Conservation (phyloP, 2,797 vertebrate species). For the Cynodonichthys magdalenae region DNA sequence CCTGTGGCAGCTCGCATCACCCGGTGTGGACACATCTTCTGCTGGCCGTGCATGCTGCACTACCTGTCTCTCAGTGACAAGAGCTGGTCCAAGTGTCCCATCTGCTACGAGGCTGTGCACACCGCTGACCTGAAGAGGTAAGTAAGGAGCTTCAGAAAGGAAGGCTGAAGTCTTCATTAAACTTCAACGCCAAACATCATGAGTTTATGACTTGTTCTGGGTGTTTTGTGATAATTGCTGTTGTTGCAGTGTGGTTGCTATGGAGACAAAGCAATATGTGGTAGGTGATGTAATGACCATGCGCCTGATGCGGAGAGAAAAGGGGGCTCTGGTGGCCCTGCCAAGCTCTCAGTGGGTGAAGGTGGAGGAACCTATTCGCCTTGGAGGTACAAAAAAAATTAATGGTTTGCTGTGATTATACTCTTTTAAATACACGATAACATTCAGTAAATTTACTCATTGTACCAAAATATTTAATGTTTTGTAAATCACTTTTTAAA, state of each 20-base stretch:
- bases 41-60: conserved; percentile 98
- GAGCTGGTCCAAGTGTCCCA: conserved; percentile 97
- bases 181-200: neutral
- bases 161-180: neutral
- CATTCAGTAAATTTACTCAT: no score
- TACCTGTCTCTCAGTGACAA: conserved; percentile 95
- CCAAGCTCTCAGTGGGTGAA: conserved; percentile 94
- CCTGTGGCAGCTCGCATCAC: conserved; percentile 96
- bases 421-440: neutral
- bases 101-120: conserved; percentile 94
- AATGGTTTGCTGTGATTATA: conserved; percentile 17
- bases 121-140: conserved; percentile 96
- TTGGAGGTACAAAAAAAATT: conserved; percentile 82
- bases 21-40: conserved; percentile 97
- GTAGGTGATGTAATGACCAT: conserved; percentile 93
- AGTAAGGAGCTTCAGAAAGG: neutral
- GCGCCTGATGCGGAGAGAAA: conserved; percentile 96
- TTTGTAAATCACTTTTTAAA: no score
- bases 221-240: neutral
- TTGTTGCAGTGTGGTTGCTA: conserved; percentile 90
- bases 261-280: conserved; percentile 91
- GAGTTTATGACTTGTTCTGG: neutral
- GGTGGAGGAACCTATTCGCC: conserved; percentile 90
- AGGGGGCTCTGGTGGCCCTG: conserved; percentile 92
- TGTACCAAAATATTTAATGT: neutral